Evolutionary conservation across 2,888 invertebrate genomes (phyloP), one percentile per base, ranked within the genome.

Genomic region (Aelia acuminata): DNA sequence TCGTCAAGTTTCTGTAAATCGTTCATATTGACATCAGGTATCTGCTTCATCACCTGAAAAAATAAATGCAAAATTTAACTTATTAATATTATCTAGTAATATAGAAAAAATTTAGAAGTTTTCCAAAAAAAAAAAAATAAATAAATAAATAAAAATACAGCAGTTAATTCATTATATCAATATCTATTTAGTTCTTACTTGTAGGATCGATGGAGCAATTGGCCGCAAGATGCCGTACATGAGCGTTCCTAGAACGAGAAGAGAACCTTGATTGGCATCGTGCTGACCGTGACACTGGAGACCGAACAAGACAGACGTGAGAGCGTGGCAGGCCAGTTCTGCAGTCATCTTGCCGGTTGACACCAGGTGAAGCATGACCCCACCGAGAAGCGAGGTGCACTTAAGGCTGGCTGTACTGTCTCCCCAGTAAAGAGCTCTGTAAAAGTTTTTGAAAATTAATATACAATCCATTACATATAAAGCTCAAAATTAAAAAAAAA

Each of bases 201-300:
- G 92, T 89, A 95, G 93, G 86, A 97, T 94, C 91, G 94, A 94
- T 0, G 96, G 95, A 92, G 96, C 97, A 89, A 94, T 93, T 0
- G 96, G 97, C 89, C 97, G 94, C 63, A 97, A 93, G 90, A 95
- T 93, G 92, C 98, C 98, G 92, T 98, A 98, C 87, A 97, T 95
- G 93, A 96, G 96, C 3, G 97, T 90, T 0, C 92, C 93, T 3
- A 93, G 91, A 15, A 91, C 91, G 8, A 93, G 90, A 31, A 94
- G 91, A 7, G 91, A 90, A 22, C 97, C 96, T 92, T 96, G 97
- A 93, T 97, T 97, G 20, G 96, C 95, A 91, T 98, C 98, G 92
- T 98, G 98, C 91, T 98, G 97, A 0, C 98, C 98, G 92, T 98
- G 97, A 89, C 96, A 93, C 90, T 97, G 96, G 90, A 98, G 93